A percentile compares a stretch with the other conserved stretches of the same genome.
phyloP scores from a whole-genome alignment of 2,888 invertebrate species.

The Steinernema hermaphroditum region DNA sequence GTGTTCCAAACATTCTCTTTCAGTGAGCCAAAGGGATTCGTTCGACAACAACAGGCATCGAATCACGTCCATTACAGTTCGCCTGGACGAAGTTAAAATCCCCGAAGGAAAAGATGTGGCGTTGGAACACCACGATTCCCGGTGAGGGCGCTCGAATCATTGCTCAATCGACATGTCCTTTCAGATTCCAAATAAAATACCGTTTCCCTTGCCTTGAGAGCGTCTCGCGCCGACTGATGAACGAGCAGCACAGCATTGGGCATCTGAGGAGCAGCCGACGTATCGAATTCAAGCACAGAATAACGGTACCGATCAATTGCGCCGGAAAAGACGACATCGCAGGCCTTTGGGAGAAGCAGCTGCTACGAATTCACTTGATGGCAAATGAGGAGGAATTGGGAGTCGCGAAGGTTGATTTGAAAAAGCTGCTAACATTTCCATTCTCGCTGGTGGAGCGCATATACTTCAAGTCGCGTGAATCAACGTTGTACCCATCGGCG shows the following conservation, averaged over 20 bases:
- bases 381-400: not conserved
- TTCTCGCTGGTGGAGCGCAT: not conserved
- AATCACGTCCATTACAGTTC: not conserved
- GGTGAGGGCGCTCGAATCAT: not conserved
- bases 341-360: not conserved
- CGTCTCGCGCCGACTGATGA: not conserved
- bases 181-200: not conserved
- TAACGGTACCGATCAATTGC: not conserved
- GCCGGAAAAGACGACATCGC: conserved; percentile 7
- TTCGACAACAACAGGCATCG: not conserved
- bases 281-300: not conserved
- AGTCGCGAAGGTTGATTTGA: not conserved
- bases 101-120: not conserved
- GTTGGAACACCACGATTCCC: not conserved
- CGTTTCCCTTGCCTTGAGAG: not conserved
- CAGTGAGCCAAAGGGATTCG: not conserved
- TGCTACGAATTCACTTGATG: not conserved
- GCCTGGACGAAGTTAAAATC: not conserved
- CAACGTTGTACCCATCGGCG: conserved; percentile 1
- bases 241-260: not conserved
- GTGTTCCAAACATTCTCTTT: not conserved
- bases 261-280: not conserved
- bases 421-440: not conserved
- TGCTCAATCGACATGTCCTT: not conserved
- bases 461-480: not conserved